Conservation (phyloP, 1,140 invertebrate species). For the Orius insidiosus region DNA sequence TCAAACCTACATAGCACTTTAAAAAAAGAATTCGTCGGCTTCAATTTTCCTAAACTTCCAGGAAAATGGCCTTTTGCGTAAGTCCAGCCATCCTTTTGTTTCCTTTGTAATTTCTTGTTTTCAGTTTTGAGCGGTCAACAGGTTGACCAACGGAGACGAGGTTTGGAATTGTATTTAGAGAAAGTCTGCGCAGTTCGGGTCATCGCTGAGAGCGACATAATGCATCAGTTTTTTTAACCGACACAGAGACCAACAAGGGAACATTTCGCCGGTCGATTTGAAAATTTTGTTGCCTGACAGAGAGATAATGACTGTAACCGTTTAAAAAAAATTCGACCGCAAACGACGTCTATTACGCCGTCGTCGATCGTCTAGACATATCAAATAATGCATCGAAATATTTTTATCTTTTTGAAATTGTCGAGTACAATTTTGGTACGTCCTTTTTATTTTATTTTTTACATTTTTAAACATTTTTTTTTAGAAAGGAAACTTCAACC, state of each 20-base stretch:
- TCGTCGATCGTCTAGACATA: constrained; percentile 74
- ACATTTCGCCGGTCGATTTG: constrained; percentile 76
- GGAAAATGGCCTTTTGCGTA: constrained; percentile 95
- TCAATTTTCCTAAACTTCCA: constrained; percentile 93
- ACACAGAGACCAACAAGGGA: constrained; percentile 64
- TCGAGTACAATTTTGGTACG: constrained; percentile 91
- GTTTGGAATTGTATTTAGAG: constrained; percentile 93
- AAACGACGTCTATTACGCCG: constrained; percentile 75
- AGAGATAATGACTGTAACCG: constrained; percentile 76
- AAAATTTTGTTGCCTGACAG: constrained; percentile 58
- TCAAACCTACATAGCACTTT: constrained; percentile 73
- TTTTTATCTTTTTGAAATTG: constrained; percentile 96
- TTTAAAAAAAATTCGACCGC: constrained; percentile 82
- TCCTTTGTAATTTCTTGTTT: not conserved
- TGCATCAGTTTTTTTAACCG: constrained; percentile 95
- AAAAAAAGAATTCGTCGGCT: constrained; percentile 93
- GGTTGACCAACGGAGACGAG: constrained; percentile 78
- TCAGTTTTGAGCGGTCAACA: constrained; percentile 83
- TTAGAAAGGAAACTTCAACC: constrained; percentile 84
- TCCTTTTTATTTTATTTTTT: not conserved
- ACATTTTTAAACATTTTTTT: constrained; percentile 14
- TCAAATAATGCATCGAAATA: constrained; percentile 65
- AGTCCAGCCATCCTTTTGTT: too few species aligned
- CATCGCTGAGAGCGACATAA: constrained; percentile 91
- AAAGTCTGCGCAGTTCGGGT: constrained; percentile 95